A percentile compares a stretch with the other conserved stretches of the same genome.
These are phyloP conservation scores for Diplodus puntazzo DNA, from an alignment of 2,797 vertebrate genomes.

Conservation along the genomic window DNA sequence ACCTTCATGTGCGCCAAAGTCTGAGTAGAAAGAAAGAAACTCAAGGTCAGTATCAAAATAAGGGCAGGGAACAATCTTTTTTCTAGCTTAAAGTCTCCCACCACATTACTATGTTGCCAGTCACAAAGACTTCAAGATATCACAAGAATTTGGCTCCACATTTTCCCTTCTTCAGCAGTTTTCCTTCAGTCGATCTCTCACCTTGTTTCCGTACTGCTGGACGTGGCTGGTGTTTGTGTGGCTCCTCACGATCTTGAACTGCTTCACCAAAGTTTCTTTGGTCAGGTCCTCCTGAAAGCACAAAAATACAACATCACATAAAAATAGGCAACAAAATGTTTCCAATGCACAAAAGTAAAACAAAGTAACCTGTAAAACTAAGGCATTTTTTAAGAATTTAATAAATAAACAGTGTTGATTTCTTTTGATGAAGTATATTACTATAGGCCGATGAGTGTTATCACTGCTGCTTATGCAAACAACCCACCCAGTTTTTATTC, in stretches of 20 bases:
- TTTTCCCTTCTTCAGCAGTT: neutral
- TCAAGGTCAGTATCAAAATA: neutral
- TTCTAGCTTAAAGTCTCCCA: neutral
- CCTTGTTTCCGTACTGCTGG: conserved; percentile 97
- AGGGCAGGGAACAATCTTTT: neutral
- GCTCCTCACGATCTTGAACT: conserved; percentile 93
- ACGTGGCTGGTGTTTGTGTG: conserved; percentile 97
- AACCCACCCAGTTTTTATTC: neutral
- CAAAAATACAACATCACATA: neutral
- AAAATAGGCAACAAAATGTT: neutral
- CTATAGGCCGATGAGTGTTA: neutral
- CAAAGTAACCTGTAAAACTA: no score
- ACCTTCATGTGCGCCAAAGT: conserved; percentile 94
- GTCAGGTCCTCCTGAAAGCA: conserved; percentile 91
- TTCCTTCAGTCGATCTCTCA: conserved; percentile 58
- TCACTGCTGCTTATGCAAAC: neutral
- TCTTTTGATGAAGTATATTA: neutral
- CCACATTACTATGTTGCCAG: neutral
- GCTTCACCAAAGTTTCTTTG: conserved; percentile 91
- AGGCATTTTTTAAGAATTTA: neutral
- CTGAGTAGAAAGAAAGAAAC: conserved; percentile 70
- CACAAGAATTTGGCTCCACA: neutral
- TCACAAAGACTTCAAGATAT: neutral
- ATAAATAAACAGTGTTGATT: neutral
- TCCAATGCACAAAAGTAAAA: neutral